Percentiles rank a stretch among this genome's conserved stretches.
phyloP scores from a whole-genome alignment of 2,888 invertebrate genomes.

The Tridacna crocea region DNA sequence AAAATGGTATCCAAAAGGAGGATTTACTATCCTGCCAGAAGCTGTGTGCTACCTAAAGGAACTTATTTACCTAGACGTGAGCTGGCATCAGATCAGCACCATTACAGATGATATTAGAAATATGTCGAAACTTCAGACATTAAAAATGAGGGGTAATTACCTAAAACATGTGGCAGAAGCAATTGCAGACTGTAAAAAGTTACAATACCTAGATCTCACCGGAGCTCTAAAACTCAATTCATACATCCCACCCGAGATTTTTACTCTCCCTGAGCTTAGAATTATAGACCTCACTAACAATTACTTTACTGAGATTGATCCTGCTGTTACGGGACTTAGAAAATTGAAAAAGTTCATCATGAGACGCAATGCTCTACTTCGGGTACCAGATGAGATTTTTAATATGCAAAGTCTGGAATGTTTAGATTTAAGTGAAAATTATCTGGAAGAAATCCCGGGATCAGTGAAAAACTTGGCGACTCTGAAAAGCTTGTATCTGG shows the following conservation, averaged over 20 bases:
- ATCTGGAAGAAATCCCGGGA: slow-evolving; percentile 71
- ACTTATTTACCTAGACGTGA: slow-evolving; percentile 73
- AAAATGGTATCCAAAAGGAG: slow-evolving; percentile 77
- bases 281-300: slow-evolving; percentile 76
- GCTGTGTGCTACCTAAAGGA: slow-evolving; percentile 72
- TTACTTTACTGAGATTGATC: slow-evolving; percentile 77
- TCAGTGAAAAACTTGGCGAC: slow-evolving; percentile 68
- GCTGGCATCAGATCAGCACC: slow-evolving; percentile 78
- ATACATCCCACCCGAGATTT: slow-evolving; percentile 73
- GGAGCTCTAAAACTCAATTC: slow-evolving; percentile 76
- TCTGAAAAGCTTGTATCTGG: slow-evolving; percentile 69
- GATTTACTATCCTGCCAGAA: slow-evolving; percentile 71
- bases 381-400: slow-evolving; percentile 76
- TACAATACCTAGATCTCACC: slow-evolving; percentile 74
- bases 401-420: slow-evolving; percentile 70
- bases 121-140: slow-evolving; percentile 68
- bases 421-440: slow-evolving; percentile 78
- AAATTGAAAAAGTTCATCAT: slow-evolving; percentile 73
- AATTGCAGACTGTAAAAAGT: slow-evolving; percentile 71
- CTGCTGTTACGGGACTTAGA: slow-evolving; percentile 71
- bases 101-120: slow-evolving; percentile 77
- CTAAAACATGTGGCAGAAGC: slow-evolving; percentile 72
- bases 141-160: slow-evolving; percentile 77
- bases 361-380: slow-evolving; percentile 76
- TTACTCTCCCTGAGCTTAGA: slow-evolving; percentile 70